phyloP scores from a whole-genome alignment of 2,113 vertebrate genomes.

The Actenoides lindsayi region DNA sequence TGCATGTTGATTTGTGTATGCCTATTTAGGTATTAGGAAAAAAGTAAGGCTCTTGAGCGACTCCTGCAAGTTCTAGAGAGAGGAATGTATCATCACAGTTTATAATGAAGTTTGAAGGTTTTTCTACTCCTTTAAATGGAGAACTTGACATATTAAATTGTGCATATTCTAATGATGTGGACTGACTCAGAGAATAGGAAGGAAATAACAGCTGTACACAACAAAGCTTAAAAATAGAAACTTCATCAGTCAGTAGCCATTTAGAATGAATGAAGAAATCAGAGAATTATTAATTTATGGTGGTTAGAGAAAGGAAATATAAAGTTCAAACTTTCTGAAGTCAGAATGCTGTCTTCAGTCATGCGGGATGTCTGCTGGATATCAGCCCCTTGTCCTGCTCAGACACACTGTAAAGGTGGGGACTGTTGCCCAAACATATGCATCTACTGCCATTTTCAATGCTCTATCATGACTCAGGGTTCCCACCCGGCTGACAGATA shows the following conservation, averaged over 20 bases:
- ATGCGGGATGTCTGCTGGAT: neutral
- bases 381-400: neutral
- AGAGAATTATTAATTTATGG: constrained; percentile 21
- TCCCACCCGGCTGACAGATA: neutral
- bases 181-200: constrained; percentile 44
- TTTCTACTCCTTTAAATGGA: neutral
- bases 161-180: neutral
- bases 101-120: neutral
- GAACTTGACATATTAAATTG: constrained; percentile 1
- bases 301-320: constrained; percentile 1
- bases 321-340: neutral
- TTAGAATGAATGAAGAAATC: constrained; percentile 43
- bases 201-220: constrained; percentile 38
- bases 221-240: constrained; percentile 50
- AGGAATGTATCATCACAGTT: neutral
- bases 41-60: neutral
- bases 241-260: constrained; percentile 32
- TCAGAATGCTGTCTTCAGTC: neutral
- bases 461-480: neutral
- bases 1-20: neutral
- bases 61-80: neutral
- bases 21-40: neutral
- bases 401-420: neutral
- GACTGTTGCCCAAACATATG: neutral
- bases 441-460: neutral